Evolutionary conservation across 2,888 invertebrate genomes (phyloP), one percentile per base, ranked within the genome.

Genomic region (Hirudinaria manillensis): DNA sequence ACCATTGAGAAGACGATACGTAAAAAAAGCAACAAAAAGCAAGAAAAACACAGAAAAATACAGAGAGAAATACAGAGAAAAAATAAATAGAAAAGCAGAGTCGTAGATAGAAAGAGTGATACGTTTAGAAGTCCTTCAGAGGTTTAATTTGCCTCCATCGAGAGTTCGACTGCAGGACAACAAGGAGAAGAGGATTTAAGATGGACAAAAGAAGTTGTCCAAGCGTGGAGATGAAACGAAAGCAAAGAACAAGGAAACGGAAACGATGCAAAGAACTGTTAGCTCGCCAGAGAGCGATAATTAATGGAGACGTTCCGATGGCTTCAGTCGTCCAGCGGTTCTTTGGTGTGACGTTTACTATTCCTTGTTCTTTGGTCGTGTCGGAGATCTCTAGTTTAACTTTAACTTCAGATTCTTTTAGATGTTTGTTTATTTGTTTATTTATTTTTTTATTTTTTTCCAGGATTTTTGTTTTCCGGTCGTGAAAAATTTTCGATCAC

Each of bases 301-400:
- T 61, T 61, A 61, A 61, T 61, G 61, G 61, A 61, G 61, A 61
- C 61, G 61, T 29, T 61, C 61, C 61, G 61, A 61, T 61, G 6
- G 61, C 29, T 29, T 24, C 24, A 16, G 24, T 29, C 61, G 61
- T 21, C 3, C n/a, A 1, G 61, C 24, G 29, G 61, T 61, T 61
- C 61, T 61, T 61, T 61, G 61, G 61, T 27, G 61, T 61, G 61
- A 61, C 61, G 61, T 61, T 61, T 61, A 61, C 21, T 61, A n/a
- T 61, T 61, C n/a, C 13, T 61, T 61, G 24, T 61, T 61, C 61
- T 61, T 61, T 61, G 61, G 61, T 61, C 61, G 7, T 2, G 61
- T 61, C 61, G 4, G 61, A 61, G 61, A 61, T 61, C 29, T 21
- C 21, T 10, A 24, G 61, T 24, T 61, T 61, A 61, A 61, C n/a